phyloP scores from a whole-genome alignment of 2,888 invertebrate species.

The Thecocarcelia acutangulata region DNA sequence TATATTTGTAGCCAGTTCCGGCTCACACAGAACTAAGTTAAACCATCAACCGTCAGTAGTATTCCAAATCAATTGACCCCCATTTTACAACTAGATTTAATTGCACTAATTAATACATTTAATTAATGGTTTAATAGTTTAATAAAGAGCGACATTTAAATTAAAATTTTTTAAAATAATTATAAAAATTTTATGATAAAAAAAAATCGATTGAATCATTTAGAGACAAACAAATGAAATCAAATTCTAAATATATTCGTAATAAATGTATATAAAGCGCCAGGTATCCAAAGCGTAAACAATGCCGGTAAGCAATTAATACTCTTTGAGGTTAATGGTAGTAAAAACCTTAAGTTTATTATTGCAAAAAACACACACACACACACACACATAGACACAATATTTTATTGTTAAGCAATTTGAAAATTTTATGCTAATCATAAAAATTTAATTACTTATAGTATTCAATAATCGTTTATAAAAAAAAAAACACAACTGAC shows the following conservation, averaged over 20 bases:
- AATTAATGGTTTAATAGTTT: too few relatives aligned
- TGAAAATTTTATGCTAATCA: constrained; percentile 47
- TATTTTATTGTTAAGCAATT: constrained; percentile 44
- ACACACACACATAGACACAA: neutral
- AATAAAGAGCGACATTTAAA: constrained; percentile 33
- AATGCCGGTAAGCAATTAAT: constrained; percentile 46
- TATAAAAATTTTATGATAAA: constrained; percentile 8
- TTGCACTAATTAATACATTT: constrained; percentile 30
- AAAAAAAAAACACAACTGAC: neutral
- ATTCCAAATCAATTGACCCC: constrained; percentile 19
- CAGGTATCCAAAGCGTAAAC: constrained; percentile 20
- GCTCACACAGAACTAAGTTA: too few relatives aligned
- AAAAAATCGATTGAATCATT: constrained; percentile 23
- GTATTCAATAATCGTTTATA: constrained; percentile 27
- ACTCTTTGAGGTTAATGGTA: constrained; percentile 55
- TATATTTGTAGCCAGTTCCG: neutral
- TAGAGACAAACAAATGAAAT: constrained; percentile 14
- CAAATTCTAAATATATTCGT: constrained; percentile 35
- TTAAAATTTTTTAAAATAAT: constrained; percentile 27
- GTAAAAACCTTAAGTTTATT: constrained; percentile 25
- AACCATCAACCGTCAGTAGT: too few relatives aligned
- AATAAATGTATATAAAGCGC: constrained; percentile 51
- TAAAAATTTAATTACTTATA: constrained; percentile 52
- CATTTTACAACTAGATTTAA: constrained; percentile 16
- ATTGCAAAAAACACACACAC: neutral